Evolutionary conservation across 2,113 vertebrate genomes (phyloP).

Genomic region (Aldabrachelys gigantea): DNA sequence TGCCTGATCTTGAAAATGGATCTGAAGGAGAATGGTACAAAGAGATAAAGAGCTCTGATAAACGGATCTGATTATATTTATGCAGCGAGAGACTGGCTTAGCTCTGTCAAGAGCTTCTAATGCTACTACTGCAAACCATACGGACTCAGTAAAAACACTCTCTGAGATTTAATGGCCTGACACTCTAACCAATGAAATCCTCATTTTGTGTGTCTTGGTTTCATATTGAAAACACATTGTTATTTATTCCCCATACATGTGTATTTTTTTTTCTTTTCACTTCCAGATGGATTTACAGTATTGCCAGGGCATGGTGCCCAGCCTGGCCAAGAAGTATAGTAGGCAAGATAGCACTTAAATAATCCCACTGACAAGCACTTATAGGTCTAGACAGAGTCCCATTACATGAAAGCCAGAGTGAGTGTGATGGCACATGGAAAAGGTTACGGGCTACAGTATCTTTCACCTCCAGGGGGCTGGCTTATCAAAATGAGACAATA

Average conservation of each 20-base stretch:
- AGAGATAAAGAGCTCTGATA: constrained; percentile 18
- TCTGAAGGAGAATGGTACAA: background rate
- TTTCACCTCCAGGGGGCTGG: background rate
- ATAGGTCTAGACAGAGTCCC: constrained; percentile 1
- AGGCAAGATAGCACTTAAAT: background rate
- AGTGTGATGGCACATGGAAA: background rate
- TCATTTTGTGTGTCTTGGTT: background rate
- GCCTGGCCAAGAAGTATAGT: background rate
- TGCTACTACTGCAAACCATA: background rate
- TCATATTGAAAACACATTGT: background rate
- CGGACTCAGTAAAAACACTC: background rate
- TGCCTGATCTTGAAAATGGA: background rate
- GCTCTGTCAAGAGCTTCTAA: background rate
- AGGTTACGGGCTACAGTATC: background rate
- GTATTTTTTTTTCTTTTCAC: background rate
- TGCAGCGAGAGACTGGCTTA: background rate
- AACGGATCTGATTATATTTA: background rate
- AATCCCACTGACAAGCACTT: background rate
- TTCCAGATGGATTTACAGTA: constrained; percentile 44
- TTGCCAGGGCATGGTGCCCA: background rate
- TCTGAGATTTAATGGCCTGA: background rate
- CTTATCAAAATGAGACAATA: constrained; percentile 12
- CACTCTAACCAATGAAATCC: background rate
- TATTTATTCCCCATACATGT: background rate
- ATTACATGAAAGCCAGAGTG: constrained; percentile 4